Percentiles rank a stretch among this genome's conserved stretches.
These are phyloP conservation scores for Helarctos malayanus DNA, from an alignment of 2,797 vertebrate genomes.

Conservation along the genomic window DNA sequence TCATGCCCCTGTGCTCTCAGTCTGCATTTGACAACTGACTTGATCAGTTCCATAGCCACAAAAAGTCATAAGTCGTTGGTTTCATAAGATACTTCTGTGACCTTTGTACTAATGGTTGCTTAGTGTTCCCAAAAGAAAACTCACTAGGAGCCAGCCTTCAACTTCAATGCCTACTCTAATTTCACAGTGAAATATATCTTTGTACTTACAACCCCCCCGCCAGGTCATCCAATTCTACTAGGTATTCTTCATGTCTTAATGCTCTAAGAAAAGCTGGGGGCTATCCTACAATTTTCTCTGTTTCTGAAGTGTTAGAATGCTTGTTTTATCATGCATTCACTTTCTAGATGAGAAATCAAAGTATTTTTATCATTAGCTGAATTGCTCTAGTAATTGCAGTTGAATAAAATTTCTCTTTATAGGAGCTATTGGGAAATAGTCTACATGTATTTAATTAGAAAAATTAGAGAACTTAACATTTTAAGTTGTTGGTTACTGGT, in stretches of 20 bases:
- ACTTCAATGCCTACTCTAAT: constrained; percentile 63
- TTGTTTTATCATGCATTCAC: constrained; percentile 7
- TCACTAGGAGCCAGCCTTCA: constrained; percentile 58
- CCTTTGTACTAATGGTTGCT: constrained; percentile 71
- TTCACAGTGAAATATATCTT: constrained; percentile 79
- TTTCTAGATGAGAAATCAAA: constrained; percentile 30
- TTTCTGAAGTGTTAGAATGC: not conserved
- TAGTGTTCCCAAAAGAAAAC: constrained; percentile 62
- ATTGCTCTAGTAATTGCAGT: constrained; percentile 12
- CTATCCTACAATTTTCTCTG: not conserved
- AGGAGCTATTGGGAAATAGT: constrained; percentile 33
- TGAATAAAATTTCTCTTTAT: constrained; percentile 39
- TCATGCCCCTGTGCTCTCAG: not conserved
- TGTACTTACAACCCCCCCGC: constrained; percentile 47
- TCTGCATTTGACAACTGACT: constrained; percentile 54
- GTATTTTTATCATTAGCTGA: constrained; percentile 35
- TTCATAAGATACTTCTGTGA: constrained; percentile 75
- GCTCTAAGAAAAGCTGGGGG: not conserved
- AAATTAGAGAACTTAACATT: not conserved
- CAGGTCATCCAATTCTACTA: not conserved
- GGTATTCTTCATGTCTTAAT: constrained; percentile 35
- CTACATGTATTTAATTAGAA: not conserved
- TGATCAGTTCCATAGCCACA: constrained; percentile 69
- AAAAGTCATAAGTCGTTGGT: constrained; percentile 41
- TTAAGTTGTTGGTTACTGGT: not conserved